These are phyloP conservation scores for Sporophila hypoxantha DNA, from an alignment of 2,113 vertebrate species.

Conservation along the genomic window DNA sequence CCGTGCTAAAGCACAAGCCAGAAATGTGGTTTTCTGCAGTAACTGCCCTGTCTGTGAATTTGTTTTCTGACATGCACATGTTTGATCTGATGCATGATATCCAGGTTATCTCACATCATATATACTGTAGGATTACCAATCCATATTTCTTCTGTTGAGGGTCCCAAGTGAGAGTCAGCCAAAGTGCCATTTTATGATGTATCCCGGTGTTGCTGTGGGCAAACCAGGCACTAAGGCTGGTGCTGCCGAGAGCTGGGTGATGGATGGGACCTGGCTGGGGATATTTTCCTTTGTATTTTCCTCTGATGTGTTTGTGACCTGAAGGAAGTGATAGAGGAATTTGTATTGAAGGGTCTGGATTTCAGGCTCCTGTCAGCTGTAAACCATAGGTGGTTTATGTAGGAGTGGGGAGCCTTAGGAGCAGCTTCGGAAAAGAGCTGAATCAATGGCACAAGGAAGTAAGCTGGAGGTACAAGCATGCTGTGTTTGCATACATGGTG, in stretches of 20 bases:
- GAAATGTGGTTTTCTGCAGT: neutral
- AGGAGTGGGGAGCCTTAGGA: neutral
- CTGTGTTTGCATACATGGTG: neutral
- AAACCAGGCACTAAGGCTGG: fast-evolving
- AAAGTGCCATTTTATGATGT: fast-evolving
- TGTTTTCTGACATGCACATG: neutral
- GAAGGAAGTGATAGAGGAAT: neutral
- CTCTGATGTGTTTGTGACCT: neutral
- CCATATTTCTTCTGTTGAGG: neutral
- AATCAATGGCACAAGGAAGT: neutral
- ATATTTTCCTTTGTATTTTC: neutral
- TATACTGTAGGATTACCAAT: neutral
- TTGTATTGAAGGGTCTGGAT: neutral
- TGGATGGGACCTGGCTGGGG: neutral
- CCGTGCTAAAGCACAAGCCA: neutral
- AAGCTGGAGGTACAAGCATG: neutral
- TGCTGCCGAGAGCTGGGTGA: neutral
- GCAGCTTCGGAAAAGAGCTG: neutral
- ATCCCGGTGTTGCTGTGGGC: fast-evolving
- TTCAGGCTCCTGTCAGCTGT: neutral
- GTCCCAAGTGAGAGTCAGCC: neutral
- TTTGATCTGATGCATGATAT: neutral
- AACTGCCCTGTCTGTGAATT: neutral
- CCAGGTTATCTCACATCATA: neutral
- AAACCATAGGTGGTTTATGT: neutral